Percentiles rank a stretch among this genome's conserved stretches.
Conservation (phyloP, 2,113 vertebrate species). For the Pheucticus melanocephalus region DNA sequence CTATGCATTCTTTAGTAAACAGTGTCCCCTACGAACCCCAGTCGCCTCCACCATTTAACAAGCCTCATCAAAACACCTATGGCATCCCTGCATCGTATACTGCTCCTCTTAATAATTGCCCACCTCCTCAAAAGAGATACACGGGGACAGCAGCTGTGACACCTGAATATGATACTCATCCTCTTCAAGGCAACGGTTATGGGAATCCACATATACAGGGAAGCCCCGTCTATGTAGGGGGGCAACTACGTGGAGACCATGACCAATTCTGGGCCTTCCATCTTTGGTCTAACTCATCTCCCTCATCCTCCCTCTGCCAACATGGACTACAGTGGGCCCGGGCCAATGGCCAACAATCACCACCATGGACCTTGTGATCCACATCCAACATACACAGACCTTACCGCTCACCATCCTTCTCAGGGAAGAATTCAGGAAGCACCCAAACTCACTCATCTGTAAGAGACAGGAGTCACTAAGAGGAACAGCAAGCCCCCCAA, state of each 20-base stretch:
- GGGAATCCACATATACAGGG: constrained; percentile 93
- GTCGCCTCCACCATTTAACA: constrained; percentile 91
- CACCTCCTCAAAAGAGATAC: constrained; percentile 92
- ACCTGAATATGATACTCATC: constrained; percentile 90
- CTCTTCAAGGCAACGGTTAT: constrained; percentile 92
- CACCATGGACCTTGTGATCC: constrained; percentile 93
- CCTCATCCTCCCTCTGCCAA: constrained; percentile 86
- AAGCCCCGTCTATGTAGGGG: constrained; percentile 94
- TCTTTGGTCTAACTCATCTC: constrained; percentile 94
- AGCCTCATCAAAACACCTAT: constrained; percentile 90
- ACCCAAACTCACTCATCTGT: constrained; percentile 98
- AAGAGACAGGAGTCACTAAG: constrained; percentile 74
- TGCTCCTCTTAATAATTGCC: constrained; percentile 86
- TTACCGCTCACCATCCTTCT: constrained; percentile 95
- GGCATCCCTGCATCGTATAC: constrained; percentile 89
- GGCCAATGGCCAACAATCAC: constrained; percentile 90
- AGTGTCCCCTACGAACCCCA: constrained; percentile 91
- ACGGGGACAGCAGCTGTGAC: constrained; percentile 85
- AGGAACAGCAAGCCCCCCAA: constrained; percentile 66
- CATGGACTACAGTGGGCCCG: constrained; percentile 93
- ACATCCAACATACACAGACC: constrained; percentile 95
- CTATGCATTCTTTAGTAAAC: constrained; percentile 97
- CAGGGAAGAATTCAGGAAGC: constrained; percentile 99
- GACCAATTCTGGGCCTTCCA: constrained; percentile 87
- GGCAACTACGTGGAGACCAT: constrained; percentile 93